These are phyloP conservation scores for Bucco capensis DNA, from an alignment of 2,113 vertebrate species.

Conservation along the genomic window DNA sequence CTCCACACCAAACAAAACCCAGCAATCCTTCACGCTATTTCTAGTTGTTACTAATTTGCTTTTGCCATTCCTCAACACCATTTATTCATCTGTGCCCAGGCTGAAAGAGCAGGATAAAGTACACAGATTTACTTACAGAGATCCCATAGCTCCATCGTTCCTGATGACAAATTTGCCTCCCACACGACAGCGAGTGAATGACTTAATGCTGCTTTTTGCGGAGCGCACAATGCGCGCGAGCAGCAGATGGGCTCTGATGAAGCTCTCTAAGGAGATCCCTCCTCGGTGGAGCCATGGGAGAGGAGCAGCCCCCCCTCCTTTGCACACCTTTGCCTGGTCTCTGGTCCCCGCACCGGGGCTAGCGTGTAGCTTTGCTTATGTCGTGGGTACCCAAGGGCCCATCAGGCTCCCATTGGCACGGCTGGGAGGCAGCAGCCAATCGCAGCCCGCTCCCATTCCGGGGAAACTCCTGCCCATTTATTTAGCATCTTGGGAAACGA, in stretches of 20 bases:
- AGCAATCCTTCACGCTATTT: neutral
- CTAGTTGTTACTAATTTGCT: neutral
- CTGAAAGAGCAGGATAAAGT: neutral
- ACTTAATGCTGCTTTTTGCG: constrained; percentile 61
- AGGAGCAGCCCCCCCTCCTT: constrained; percentile 42
- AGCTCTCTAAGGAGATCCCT: constrained; percentile 37
- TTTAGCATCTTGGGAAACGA: constrained; percentile 73
- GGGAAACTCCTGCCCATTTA: constrained; percentile 80
- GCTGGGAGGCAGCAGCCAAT: constrained; percentile 81
- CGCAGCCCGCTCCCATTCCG: constrained; percentile 66
- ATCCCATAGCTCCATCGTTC: constrained; percentile 77
- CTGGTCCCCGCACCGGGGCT: constrained; percentile 54
- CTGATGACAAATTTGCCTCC: constrained; percentile 55
- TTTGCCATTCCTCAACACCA: neutral
- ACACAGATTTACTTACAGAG: constrained; percentile 75
- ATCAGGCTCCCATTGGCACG: constrained; percentile 84
- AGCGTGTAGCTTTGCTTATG: constrained; percentile 85
- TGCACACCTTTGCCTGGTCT: constrained; percentile 65
- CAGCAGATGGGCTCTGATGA: constrained; percentile 23
- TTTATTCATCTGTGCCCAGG: neutral
- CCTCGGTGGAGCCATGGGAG: constrained; percentile 70
- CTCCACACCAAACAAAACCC: neutral
- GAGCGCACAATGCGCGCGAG: constrained; percentile 25
- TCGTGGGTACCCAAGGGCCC: constrained; percentile 76
- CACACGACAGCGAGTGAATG: constrained; percentile 25